phyloP scores from a whole-genome alignment of 92 coral and sea anemone genomes.

The Heteractis magnifica region DNA sequence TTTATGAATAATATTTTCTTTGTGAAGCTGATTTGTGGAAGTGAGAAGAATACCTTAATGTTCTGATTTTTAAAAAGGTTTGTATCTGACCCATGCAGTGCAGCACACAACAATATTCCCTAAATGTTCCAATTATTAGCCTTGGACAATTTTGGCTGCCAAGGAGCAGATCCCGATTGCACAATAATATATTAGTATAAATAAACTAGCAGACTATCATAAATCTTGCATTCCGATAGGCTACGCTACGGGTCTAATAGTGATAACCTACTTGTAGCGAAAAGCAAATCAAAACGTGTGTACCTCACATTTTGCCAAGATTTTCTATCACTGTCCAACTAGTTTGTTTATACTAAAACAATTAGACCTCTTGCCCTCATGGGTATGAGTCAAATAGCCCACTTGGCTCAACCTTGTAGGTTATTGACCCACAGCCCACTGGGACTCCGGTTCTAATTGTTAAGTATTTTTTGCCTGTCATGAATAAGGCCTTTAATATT shows the following conservation, averaged over 20 bases:
- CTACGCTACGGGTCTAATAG: too few species aligned
- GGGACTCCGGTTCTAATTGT: too few species aligned
- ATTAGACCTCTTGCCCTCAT: too few species aligned
- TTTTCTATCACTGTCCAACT: too few species aligned
- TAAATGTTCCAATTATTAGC: neutral
- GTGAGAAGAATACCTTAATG: neutral
- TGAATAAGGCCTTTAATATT: neutral
- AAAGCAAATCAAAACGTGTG: too few species aligned
- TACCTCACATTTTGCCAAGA: too few species aligned
- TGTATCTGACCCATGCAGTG: neutral
- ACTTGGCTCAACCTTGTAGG: too few species aligned
- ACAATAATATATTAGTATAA: neutral
- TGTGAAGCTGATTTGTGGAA: neutral
- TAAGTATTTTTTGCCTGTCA: neutral
- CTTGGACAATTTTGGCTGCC: neutral
- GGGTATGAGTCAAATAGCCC: too few species aligned
- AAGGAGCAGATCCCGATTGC: neutral
- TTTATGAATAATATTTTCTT: neutral
- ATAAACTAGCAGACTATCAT: neutral
- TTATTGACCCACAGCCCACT: too few species aligned
- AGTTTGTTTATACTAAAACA: too few species aligned
- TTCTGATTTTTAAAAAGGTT: neutral
- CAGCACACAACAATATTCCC: neutral
- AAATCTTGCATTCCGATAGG: too few species aligned
- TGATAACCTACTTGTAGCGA: too few species aligned